These are phyloP conservation scores for Heliornis fulica DNA, from an alignment of 2,113 vertebrate genomes.

Conservation along the genomic window DNA sequence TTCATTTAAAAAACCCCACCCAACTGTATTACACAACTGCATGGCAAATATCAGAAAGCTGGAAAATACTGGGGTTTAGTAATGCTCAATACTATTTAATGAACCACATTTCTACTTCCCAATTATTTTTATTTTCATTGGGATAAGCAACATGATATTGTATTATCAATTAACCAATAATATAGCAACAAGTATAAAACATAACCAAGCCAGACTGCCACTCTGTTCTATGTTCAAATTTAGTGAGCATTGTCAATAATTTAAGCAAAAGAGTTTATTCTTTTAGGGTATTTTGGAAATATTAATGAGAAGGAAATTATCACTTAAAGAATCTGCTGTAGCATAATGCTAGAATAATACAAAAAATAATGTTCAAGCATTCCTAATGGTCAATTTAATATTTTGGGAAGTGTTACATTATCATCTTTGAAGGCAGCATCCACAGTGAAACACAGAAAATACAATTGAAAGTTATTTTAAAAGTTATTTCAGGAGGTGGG, in stretches of 20 bases:
- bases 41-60: background rate
- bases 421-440: background rate
- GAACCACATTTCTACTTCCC: background rate
- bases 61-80: background rate
- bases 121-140: background rate
- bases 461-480: background rate
- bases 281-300: background rate
- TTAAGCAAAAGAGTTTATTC: background rate
- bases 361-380: background rate
- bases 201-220: background rate
- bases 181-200: background rate
- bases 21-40: background rate
- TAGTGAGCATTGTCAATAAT: background rate
- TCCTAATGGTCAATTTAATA: background rate
- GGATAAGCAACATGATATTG: background rate
- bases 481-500: fast-evolving
- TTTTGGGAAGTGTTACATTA: background rate
- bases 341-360: background rate
- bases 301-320: background rate
- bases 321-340: background rate
- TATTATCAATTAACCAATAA: background rate
- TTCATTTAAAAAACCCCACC: background rate
- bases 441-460: background rate
- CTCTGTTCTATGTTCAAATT: background rate
- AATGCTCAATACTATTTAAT: background rate